A percentile compares a stretch with the other conserved stretches of the same genome.
These are phyloP conservation scores for Hydrolagus colliei DNA, from an alignment of 2,797 vertebrate genomes.

Conservation along the genomic window DNA sequence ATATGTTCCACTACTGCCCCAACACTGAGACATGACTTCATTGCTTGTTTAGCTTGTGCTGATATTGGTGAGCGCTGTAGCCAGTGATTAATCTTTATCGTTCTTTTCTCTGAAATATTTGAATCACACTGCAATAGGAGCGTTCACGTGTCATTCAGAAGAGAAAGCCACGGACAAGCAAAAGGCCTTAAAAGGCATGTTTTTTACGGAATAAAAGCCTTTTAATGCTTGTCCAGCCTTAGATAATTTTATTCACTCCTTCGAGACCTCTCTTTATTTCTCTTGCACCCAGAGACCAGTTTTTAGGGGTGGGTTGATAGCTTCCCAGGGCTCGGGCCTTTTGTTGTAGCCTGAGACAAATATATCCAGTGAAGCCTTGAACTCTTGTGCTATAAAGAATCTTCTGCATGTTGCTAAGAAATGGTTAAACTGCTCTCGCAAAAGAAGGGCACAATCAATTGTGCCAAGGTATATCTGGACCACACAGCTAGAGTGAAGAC, in stretches of 20 bases:
- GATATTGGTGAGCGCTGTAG: slow-evolving; percentile 71
- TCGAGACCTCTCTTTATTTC: slow-evolving; percentile 80
- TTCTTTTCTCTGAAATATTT: slow-evolving; percentile 62
- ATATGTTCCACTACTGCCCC: slow-evolving; percentile 66
- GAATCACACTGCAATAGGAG: slow-evolving; percentile 58
- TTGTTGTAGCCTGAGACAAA: slow-evolving; percentile 65
- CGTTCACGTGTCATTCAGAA: slow-evolving; percentile 58
- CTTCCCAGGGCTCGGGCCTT: slow-evolving; percentile 91
- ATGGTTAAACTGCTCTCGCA: slow-evolving; percentile 73
- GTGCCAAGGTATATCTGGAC: slow-evolving; percentile 86
- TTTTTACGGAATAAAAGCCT: slow-evolving; percentile 75
- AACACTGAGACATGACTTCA: slow-evolving; percentile 73
- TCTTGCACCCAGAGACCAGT: slow-evolving; percentile 86
- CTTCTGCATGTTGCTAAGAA: slow-evolving; percentile 80
- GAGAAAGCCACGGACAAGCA: slow-evolving; percentile 58
- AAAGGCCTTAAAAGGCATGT: slow-evolving; percentile 72
- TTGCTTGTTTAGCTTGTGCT: slow-evolving; percentile 72
- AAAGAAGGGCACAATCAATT: slow-evolving; percentile 77
- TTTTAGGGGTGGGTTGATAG: slow-evolving; percentile 87
- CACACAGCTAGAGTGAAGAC: slow-evolving; percentile 85
- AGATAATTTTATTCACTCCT: slow-evolving; percentile 98
- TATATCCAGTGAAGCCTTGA: slow-evolving; percentile 51
- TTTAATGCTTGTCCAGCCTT: slow-evolving; percentile 98
- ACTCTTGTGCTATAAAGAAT: slow-evolving; percentile 67
- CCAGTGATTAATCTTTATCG: slow-evolving; percentile 77